Evolutionary conservation across 2,797 vertebrate genomes (phyloP), one percentile per base, ranked within the genome.

Genomic region (Enteromius viviparus): DNA sequence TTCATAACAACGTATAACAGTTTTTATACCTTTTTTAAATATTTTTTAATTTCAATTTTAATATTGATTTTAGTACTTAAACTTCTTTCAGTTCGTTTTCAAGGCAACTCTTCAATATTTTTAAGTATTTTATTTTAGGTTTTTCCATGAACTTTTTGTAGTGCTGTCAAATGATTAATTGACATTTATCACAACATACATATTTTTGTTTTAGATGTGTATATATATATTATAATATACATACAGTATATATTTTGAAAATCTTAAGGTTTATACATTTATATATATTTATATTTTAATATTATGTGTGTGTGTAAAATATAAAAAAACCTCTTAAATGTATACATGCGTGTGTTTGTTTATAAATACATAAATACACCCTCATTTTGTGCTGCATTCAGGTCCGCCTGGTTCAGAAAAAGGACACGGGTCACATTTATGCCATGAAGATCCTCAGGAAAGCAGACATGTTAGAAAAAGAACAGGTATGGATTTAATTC

Each of bases 371-470:
- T n/a, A n/a, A n/a, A n/a, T n/a, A n/a, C n/a, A n/a, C n/a, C n/a
- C n/a, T n/a, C 14, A 10, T 19, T 29, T 23, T 55, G 3, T 82
- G 37, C 14, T 82, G 78, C 70, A 17, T 68, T 69, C 79, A 99
- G 98, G 98, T 99, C 2, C 97, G 97, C 60, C 91, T 99, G 0
- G 98, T 99, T 78, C 98, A 99, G 94, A 99, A 99, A 91, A 99
- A 99, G 90, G 97, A 99, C 91, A 99, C 98, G 0, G 98, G 98
- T 3, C 98, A 99, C 92, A 98, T 99, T 92, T 99, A 99, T 69
- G 98, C 98, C 89, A 99, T 99, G 98, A 99, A 99, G 92, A 99
- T 99, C 88, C 80, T 99, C 76, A 94, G 98, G 42, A 99, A 99
- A 93, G 96, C 98, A 10, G 98, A 99, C 90, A 99, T 99, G 98